phyloP scores from a whole-genome alignment of 2,797 vertebrate genomes.

The Pempheris klunzingeri region DNA sequence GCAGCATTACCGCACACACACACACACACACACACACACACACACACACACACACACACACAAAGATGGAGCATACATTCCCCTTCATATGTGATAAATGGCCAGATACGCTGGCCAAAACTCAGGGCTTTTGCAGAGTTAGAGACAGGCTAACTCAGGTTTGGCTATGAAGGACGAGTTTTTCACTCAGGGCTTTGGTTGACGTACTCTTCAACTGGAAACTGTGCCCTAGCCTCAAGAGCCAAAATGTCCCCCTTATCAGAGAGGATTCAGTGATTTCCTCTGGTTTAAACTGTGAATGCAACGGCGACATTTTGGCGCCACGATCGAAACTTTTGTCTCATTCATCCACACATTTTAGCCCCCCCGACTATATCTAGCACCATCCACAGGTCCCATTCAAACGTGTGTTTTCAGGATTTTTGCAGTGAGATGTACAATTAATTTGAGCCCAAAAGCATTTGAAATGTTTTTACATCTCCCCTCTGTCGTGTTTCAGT shows the following conservation, averaged over 20 bases:
- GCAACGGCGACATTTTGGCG: constrained; percentile 37
- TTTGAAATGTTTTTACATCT: constrained; percentile 52
- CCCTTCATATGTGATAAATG: constrained; percentile 74
- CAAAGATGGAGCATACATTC: constrained; percentile 51
- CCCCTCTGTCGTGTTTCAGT: constrained; percentile 59
- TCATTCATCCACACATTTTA: constrained; percentile 48
- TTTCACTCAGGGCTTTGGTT: constrained; percentile 76
- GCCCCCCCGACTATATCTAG: constrained; percentile 12
- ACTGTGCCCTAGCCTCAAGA: constrained; percentile 73
- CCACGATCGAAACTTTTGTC: constrained; percentile 47
- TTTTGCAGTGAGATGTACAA: constrained; percentile 41
- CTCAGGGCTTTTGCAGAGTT: constrained; percentile 82
- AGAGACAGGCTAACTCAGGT: constrained; percentile 73
- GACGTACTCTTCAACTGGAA: constrained; percentile 65
- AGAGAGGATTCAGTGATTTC: constrained; percentile 48
- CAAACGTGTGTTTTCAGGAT: constrained; percentile 38
- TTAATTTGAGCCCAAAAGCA: constrained; percentile 51
- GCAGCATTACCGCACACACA: constrained; percentile 42
- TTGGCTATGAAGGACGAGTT: constrained; percentile 66
- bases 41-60: constrained; percentile 24
- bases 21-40: constrained; percentile 23
- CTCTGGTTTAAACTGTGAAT: constrained; percentile 80
- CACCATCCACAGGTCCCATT: constrained; percentile 37
- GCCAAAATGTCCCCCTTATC: constrained; percentile 62
- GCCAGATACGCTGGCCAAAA: constrained; percentile 67